Evolutionary conservation across 1,140 invertebrate species (phyloP).

Genomic region (Zaprionus capensis): DNA sequence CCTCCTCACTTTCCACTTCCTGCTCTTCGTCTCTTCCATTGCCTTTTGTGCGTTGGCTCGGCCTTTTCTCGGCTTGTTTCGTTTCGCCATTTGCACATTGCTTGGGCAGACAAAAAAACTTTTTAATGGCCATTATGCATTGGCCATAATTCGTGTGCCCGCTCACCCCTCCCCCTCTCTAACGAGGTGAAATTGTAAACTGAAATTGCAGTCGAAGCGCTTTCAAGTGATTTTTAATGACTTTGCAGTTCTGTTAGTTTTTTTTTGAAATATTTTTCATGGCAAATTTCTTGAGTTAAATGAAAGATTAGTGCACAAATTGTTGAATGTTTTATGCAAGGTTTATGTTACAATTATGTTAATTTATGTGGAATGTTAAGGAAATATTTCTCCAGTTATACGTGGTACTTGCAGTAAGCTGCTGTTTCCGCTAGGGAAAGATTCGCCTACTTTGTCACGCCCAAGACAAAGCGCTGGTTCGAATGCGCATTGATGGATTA

Average conservation of each 20-base stretch:
- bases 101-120: slow-evolving; percentile 56
- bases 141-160: slow-evolving; percentile 73
- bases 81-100: slow-evolving; percentile 37
- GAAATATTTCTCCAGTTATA: background rate
- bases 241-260: slow-evolving; percentile 43
- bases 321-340: background rate
- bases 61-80: slow-evolving; percentile 29
- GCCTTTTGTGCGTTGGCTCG: background rate
- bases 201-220: slow-evolving; percentile 73
- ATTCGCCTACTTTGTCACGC: background rate
- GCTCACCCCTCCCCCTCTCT: background rate
- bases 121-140: slow-evolving; percentile 79
- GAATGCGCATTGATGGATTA: slow-evolving; percentile 65
- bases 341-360: background rate
- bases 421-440: background rate
- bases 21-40: slow-evolving; percentile 5
- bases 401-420: background rate
- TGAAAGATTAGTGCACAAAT: slow-evolving; percentile 40
- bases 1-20: slow-evolving; percentile 4
- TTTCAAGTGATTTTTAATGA: slow-evolving; percentile 79
- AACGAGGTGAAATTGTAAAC: slow-evolving; percentile 64
- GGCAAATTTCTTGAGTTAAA: slow-evolving; percentile 17
- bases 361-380: background rate
- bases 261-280: slow-evolving; percentile 30
- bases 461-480: slow-evolving; percentile 42